A percentile compares a stretch with the other conserved stretches of the same genome.
phyloP scores from a whole-genome alignment of 2,113 vertebrate species.

The Carassius carassius region DNA sequence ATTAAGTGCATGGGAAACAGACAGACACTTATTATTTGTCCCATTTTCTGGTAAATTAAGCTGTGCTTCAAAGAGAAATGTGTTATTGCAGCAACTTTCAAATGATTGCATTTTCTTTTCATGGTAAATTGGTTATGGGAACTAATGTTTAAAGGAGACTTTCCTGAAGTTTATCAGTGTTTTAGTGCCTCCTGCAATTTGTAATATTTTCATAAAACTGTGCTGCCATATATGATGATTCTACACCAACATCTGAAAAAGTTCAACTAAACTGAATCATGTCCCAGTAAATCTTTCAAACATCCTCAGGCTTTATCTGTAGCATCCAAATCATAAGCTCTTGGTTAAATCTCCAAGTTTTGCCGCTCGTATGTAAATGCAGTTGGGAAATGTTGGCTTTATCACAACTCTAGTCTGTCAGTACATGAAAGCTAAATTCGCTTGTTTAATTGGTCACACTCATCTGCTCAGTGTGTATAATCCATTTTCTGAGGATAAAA shows the following conservation, averaged over 20 bases:
- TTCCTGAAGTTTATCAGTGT: neutral
- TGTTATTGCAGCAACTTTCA: neutral
- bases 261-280: neutral
- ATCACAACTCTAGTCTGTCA: slow-evolving; percentile 33
- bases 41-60: slow-evolving; percentile 17
- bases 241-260: neutral
- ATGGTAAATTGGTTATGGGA: neutral
- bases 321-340: neutral
- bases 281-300: neutral
- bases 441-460: slow-evolving; percentile 37
- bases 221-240: neutral
- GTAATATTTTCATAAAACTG: no score
- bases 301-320: slow-evolving; percentile 23
- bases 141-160: neutral
- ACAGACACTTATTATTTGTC: neutral
- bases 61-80: slow-evolving; percentile 1
- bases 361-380: slow-evolving; percentile 15
- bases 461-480: slow-evolving; percentile 38
- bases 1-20: neutral
- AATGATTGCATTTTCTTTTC: slow-evolving; percentile 2
- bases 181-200: neutral
- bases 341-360: neutral
- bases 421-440: slow-evolving; percentile 38
- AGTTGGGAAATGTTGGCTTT: slow-evolving; percentile 33
- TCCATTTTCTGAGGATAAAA: slow-evolving; percentile 40